These are phyloP conservation scores for Odontomachus brunneus DNA, from an alignment of 1,140 invertebrate genomes.

Conservation along the genomic window DNA sequence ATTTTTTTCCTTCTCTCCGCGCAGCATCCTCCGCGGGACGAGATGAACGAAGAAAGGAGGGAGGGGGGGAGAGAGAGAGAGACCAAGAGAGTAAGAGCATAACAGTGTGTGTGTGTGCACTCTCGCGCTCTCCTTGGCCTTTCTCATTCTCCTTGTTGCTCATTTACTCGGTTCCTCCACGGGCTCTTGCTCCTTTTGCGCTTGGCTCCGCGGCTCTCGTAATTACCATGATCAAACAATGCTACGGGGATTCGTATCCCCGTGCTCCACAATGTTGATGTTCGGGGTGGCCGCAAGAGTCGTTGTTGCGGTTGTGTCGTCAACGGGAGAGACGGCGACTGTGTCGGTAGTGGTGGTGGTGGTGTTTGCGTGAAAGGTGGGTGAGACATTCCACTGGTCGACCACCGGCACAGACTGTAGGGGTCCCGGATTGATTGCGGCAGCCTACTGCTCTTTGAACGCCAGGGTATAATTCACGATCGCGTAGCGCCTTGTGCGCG, in stretches of 20 bases:
- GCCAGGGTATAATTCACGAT: slow-evolving; percentile 54
- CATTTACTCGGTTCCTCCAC: slow-evolving; percentile 21
- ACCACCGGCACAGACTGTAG: slow-evolving; percentile 34
- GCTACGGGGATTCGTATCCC: slow-evolving; percentile 63
- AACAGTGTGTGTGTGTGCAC: background rate
- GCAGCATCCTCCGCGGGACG: background rate
- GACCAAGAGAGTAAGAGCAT: background rate
- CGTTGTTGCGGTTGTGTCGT: background rate
- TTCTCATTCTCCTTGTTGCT: slow-evolving; percentile 1
- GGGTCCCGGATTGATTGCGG: slow-evolving; percentile 40
- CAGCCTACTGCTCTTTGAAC: slow-evolving; percentile 50
- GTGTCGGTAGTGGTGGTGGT: background rate
- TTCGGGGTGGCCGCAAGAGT: background rate
- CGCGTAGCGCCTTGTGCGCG: background rate
- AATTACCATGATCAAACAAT: slow-evolving; percentile 82
- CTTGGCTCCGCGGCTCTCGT: slow-evolving; percentile 74
- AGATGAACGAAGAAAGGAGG: background rate
- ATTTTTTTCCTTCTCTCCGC: slow-evolving; percentile 23
- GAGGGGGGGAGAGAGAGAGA: background rate
- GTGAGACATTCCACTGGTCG: slow-evolving; percentile 54
- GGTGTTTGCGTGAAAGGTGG: background rate
- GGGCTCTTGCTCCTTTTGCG: slow-evolving; percentile 60
- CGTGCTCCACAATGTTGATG: slow-evolving; percentile 14
- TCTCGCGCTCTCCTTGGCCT: slow-evolving; percentile 2
- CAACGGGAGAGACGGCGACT: background rate